Percentiles rank a stretch among this genome's conserved stretches.
Evolutionary conservation across 1,140 invertebrate genomes (phyloP).

Genomic region (Liolophura sinensis): DNA sequence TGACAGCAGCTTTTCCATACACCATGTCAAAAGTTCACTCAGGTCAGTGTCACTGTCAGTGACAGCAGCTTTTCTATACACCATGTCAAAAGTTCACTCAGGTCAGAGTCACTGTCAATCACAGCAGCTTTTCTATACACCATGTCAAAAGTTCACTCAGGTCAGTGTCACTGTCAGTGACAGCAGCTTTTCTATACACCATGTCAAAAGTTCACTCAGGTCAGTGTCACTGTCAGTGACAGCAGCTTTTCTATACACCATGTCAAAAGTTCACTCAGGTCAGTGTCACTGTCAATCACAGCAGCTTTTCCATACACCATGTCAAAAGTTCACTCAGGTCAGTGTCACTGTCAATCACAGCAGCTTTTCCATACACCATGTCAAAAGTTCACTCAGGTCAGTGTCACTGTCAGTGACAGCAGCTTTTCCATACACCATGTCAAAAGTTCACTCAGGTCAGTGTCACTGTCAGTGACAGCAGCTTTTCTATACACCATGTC

Average conservation of each 20-base stretch:
- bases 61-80: neutral
- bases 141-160: neutral
- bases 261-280: constrained; percentile 78
- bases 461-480: constrained; percentile 7
- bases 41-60: no score
- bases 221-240: no score
- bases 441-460: constrained; percentile 75
- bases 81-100: neutral
- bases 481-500: constrained; percentile 44
- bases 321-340: constrained; percentile 78
- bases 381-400: constrained; percentile 78
- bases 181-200: neutral
- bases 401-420: constrained; percentile 7
- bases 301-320: neutral
- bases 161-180: no score
- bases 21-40: neutral
- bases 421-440: constrained; percentile 42
- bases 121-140: neutral
- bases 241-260: neutral
- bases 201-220: neutral
- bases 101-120: no score
- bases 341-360: constrained; percentile 11
- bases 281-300: constrained; percentile 15
- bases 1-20: neutral
- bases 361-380: neutral